A percentile compares a stretch with the other conserved stretches of the same genome.
Conservation (phyloP, 2,113 vertebrate genomes). For the Tenebrosternarchus preto region DNA sequence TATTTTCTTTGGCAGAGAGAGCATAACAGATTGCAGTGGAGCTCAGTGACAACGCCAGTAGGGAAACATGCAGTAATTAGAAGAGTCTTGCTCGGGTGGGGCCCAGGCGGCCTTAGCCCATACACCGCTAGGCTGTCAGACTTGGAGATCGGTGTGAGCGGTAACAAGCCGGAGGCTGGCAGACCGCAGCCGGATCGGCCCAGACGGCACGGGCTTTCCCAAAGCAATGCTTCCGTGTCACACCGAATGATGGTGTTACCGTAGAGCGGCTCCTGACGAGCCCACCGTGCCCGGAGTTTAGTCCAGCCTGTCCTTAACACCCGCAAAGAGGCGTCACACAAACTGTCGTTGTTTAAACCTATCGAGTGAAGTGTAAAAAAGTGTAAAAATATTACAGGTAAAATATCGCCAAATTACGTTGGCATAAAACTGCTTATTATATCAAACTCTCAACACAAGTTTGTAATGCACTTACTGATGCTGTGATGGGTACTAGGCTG, state of each 20-base stretch:
- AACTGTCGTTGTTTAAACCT: background rate
- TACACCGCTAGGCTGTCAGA: constrained; percentile 30
- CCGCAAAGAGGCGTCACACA: background rate
- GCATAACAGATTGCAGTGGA: constrained; percentile 42
- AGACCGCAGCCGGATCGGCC: constrained; percentile 32
- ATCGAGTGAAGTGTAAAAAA: too few species aligned
- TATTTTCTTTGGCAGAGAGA: constrained; percentile 45
- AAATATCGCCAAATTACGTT: too few species aligned
- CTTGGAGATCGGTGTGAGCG: constrained; percentile 9
- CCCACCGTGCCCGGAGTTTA: background rate
- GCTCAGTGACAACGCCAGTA: constrained; percentile 30
- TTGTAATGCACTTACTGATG: too few species aligned
- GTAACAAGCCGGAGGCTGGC: constrained; percentile 41
- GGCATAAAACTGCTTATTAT: too few species aligned
- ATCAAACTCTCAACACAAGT: too few species aligned
- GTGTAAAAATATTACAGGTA: too few species aligned
- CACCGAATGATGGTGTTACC: constrained; percentile 12
- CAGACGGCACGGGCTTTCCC: constrained; percentile 35
- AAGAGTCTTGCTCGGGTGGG: constrained; percentile 35
- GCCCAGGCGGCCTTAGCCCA: background rate
- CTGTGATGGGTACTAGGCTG: too few species aligned
- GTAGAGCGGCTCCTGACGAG: background rate
- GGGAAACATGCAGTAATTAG: constrained; percentile 51
- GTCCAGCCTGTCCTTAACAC: background rate
- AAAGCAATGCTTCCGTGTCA: constrained; percentile 12